Evolutionary conservation across 2,797 vertebrate genomes (phyloP).

Genomic region (Lacerta bilineata): DNA sequence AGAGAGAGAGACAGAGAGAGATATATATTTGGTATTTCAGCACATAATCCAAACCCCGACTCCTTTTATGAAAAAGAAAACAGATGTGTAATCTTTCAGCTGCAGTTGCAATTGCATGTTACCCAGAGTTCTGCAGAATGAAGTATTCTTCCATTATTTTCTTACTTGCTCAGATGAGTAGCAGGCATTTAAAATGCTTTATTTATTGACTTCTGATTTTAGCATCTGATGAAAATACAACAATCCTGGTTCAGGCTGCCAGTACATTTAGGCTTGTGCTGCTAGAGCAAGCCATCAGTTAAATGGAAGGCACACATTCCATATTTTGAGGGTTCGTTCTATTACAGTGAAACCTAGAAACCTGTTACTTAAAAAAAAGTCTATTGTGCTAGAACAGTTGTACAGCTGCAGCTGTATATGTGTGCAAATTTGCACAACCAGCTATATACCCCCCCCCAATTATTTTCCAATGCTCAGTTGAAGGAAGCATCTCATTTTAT

Average conservation of each 20-base stretch:
- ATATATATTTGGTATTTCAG: constrained; percentile 12
- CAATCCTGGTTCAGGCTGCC: background rate
- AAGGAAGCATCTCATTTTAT: constrained; percentile 10
- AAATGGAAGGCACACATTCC: background rate
- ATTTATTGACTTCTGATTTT: background rate
- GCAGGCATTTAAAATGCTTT: constrained; percentile 2
- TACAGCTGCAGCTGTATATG: background rate
- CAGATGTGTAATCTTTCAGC: background rate
- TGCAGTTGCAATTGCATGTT: background rate
- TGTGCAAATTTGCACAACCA: background rate
- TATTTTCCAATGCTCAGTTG: background rate
- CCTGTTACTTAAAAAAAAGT: background rate
- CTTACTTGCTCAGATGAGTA: constrained; percentile 5
- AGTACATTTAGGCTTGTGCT: constrained; percentile 1
- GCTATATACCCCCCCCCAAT: background rate
- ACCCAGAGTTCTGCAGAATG: background rate
- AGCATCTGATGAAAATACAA: background rate
- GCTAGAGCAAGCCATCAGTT: background rate
- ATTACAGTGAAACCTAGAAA: background rate
- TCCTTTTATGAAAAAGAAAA: constrained; percentile 34
- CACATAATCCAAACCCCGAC: constrained; percentile 3
- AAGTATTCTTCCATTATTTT: background rate
- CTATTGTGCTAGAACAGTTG: background rate
- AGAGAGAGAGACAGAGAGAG: no score
- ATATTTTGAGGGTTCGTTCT: constrained; percentile 3